These are phyloP conservation scores for Melanerpes aurifrons DNA, from an alignment of 2,113 vertebrate genomes.

Conservation along the genomic window DNA sequence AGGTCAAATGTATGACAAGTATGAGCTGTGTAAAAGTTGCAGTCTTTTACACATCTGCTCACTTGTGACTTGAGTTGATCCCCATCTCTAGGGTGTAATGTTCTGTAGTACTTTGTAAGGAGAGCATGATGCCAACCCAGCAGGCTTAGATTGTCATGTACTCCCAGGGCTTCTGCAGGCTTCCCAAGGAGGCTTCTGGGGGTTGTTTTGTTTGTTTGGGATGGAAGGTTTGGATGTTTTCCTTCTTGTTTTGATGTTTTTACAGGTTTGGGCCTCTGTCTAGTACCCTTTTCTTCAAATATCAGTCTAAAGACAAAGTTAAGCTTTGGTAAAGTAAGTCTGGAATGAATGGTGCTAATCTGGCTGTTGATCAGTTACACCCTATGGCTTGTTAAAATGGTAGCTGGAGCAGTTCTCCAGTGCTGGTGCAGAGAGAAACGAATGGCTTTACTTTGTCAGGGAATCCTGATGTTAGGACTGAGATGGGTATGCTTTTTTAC, in stretches of 20 bases:
- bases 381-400: background rate
- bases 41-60: background rate
- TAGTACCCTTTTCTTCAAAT: background rate
- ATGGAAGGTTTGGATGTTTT: background rate
- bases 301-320: background rate
- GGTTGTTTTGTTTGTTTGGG: background rate
- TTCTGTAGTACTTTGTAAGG: background rate
- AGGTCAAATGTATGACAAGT: background rate
- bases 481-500: background rate
- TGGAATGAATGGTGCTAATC: background rate
- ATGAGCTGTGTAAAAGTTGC: background rate
- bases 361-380: background rate
- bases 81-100: background rate
- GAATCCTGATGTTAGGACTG: background rate
- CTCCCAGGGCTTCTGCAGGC: background rate
- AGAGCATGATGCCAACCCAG: background rate
- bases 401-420: background rate
- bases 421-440: background rate
- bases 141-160: background rate
- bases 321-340: background rate
- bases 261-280: background rate
- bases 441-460: background rate
- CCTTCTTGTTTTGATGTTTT: background rate
- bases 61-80: background rate
- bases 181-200: background rate